A percentile compares a stretch with the other conserved stretches of the same genome.
Evolutionary conservation across 2,888 invertebrate genomes (phyloP).

Genomic region (Pasiphila rectangulata): DNA sequence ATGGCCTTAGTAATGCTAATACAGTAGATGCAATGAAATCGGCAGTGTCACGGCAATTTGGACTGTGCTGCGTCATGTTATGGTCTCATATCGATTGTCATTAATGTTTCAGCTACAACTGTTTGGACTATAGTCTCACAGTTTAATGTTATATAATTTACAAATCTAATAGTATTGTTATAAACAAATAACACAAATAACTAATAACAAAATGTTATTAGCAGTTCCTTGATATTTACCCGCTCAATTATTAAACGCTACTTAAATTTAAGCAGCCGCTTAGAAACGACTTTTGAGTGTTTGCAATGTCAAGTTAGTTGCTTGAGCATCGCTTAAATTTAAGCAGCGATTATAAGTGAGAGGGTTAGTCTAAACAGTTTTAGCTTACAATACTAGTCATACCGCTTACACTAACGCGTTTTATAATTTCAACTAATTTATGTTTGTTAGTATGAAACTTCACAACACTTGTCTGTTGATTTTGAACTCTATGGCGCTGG

Average conservation of each 20-base stretch:
- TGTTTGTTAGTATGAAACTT: constrained; percentile 22
- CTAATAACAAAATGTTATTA: no score
- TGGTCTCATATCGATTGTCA: constrained; percentile 20
- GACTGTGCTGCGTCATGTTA: constrained; percentile 14
- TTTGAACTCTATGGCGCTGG: constrained; percentile 23
- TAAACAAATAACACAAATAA: no score
- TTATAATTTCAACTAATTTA: constrained; percentile 20
- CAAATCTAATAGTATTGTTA: no score
- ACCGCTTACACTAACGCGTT: constrained; percentile 42
- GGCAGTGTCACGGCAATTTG: constrained; percentile 24
- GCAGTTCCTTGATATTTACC: no score
- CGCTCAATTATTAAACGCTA: no score
- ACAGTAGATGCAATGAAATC: not conserved
- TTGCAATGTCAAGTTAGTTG: no score
- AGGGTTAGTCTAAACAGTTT: constrained; percentile 40
- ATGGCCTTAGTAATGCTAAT: constrained; percentile 18
- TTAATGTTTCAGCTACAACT: constrained; percentile 17
- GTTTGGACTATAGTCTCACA: constrained; percentile 10
- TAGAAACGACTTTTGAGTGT: no score
- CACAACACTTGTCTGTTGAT: constrained; percentile 18
- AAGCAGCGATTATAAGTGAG: no score
- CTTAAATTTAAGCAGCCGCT: no score
- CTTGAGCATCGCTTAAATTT: no score
- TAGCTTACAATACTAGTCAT: constrained; percentile 50
- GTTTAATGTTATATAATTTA: no score